Percentiles rank a stretch among this genome's conserved stretches.
phyloP scores from a whole-genome alignment of 2,797 vertebrate species.

The Alosa sapidissima region DNA sequence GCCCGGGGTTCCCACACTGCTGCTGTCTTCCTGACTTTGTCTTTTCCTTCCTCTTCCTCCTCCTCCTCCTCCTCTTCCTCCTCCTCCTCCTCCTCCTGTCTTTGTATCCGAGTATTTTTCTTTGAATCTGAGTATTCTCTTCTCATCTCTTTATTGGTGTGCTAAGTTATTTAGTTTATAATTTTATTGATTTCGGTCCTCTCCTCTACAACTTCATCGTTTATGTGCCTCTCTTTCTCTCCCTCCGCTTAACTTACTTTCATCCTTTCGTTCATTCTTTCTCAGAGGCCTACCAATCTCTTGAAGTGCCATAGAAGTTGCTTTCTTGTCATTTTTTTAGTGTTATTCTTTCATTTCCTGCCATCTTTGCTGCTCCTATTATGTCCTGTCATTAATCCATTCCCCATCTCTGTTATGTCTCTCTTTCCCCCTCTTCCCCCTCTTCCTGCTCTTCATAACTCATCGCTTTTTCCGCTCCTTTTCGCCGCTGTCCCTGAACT shows the following conservation, averaged over 20 bases:
- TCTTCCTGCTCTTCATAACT: slow-evolving; percentile 3
- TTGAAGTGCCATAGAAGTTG: not conserved
- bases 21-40: not conserved
- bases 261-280: not conserved
- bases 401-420: not conserved
- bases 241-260: not conserved
- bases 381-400: not conserved
- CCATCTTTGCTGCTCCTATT: not conserved
- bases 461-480: not conserved
- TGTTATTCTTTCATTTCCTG: not conserved
- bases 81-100: not conserved
- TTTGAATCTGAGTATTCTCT: not conserved
- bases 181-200: not conserved
- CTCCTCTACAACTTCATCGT: not conserved
- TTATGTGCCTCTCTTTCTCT: not conserved
- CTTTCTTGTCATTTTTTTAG: not conserved
- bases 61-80: not conserved
- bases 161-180: not conserved
- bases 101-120: not conserved
- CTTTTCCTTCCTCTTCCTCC: not conserved
- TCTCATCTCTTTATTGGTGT: not conserved
- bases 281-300: not conserved
- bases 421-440: not conserved
- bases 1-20: not conserved
- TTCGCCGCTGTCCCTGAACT: not conserved